Percentiles rank a stretch among this genome's conserved stretches.
Evolutionary conservation across 2,888 invertebrate genomes (phyloP).

Genomic region (Slavum lentiscoides): DNA sequence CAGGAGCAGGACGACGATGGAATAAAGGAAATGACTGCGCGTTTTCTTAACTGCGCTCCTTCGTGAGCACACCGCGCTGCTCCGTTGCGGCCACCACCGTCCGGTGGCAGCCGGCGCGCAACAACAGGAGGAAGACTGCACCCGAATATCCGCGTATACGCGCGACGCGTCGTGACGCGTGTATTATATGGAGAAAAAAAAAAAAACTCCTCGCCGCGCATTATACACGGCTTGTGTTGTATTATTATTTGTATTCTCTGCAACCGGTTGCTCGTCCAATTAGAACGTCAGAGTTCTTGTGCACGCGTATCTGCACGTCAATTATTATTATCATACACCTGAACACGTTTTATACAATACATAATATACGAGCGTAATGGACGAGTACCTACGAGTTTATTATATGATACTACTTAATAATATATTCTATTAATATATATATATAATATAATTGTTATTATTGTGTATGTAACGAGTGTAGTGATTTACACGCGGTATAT

Average conservation of each 20-base stretch:
- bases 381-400: too few relatives aligned
- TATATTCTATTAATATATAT: too few relatives aligned
- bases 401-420: too few relatives aligned
- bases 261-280: slow-evolving; percentile 39
- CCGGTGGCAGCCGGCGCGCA: not conserved
- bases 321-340: slow-evolving; percentile 8
- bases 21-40: slow-evolving; percentile 40
- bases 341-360: not conserved
- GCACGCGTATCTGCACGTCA: slow-evolving; percentile 21
- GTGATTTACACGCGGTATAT: too few relatives aligned
- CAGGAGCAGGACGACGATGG: too few relatives aligned
- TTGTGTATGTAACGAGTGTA: too few relatives aligned
- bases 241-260: not conserved
- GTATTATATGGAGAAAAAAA: not conserved
- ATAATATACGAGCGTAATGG: too few relatives aligned
- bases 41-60: slow-evolving; percentile 3
- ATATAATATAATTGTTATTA: too few relatives aligned
- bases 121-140: not conserved
- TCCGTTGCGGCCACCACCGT: too few relatives aligned
- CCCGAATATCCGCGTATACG: too few relatives aligned
- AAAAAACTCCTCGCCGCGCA: not conserved
- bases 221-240: not conserved
- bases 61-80: too few relatives aligned
- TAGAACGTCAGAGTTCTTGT: slow-evolving; percentile 29
- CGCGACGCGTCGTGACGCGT: not conserved